phyloP scores from a whole-genome alignment of 2,113 vertebrate species.

The Leptodactylus fuscus region DNA sequence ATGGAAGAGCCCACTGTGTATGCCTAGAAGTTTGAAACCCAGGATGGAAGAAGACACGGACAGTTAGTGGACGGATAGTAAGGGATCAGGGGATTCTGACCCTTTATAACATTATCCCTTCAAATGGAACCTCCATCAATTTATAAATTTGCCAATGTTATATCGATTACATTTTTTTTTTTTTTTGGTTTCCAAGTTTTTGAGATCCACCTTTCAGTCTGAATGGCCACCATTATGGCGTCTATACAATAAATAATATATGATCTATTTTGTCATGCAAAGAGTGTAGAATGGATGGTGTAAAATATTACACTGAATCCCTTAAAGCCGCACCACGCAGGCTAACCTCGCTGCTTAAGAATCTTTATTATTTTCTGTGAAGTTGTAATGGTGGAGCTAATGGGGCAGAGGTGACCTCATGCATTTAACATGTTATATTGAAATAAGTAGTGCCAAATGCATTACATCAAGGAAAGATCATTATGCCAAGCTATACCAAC shows the following conservation, averaged over 20 bases:
- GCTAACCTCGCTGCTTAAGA: background rate
- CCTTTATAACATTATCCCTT: too few relatives aligned
- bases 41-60: too few relatives aligned
- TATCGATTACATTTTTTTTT: too few relatives aligned
- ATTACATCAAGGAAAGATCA: constrained; percentile 5
- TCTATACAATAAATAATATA: too few relatives aligned
- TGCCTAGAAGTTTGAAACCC: too few relatives aligned
- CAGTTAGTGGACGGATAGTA: too few relatives aligned
- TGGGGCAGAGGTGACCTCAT: background rate
- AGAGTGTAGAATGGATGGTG: background rate
- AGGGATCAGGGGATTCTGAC: too few relatives aligned
- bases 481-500: background rate
- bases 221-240: background rate
- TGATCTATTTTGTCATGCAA: constrained; percentile 1
- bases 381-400: background rate
- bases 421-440: background rate
- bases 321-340: background rate
- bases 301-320: background rate
- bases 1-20: too few relatives aligned
- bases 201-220: background rate
- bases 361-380: constrained; percentile 1
- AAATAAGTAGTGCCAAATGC: background rate
- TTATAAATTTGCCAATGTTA: too few relatives aligned
- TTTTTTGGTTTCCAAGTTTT: too few relatives aligned
- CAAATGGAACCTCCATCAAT: too few relatives aligned